Evolutionary conservation across 1,140 invertebrate species (phyloP).

Genomic region (Pachypeltis micranthus): DNA sequence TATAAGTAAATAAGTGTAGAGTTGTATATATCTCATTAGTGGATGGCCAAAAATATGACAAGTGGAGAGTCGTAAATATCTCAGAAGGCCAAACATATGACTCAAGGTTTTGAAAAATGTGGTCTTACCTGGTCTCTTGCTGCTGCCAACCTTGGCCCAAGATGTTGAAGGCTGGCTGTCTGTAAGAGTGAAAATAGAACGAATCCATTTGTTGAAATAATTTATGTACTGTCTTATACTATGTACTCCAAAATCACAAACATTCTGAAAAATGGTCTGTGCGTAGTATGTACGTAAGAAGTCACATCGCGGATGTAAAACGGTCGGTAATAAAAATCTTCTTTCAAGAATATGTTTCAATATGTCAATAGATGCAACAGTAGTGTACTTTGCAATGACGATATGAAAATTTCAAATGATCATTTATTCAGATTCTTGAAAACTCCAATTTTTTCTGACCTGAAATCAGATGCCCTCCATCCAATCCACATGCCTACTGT

Average conservation of each 20-base stretch:
- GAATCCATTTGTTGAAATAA: not conserved
- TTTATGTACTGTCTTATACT: not conserved
- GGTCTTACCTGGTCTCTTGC: not conserved
- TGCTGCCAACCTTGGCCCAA: not conserved
- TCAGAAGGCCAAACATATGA: not conserved
- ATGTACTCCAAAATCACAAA: not conserved
- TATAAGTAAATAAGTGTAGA: not conserved
- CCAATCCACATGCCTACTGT: not conserved
- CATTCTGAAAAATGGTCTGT: not conserved
- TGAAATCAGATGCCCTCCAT: not conserved
- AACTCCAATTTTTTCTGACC: not conserved
- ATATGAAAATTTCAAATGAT: not conserved
- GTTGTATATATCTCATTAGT: not conserved
- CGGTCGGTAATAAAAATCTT: not conserved
- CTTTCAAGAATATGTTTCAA: too few species aligned
- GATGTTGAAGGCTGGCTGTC: not conserved
- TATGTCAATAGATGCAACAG: too few species aligned
- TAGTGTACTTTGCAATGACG: too few species aligned
- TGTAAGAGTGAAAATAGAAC: not conserved
- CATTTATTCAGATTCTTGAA: not conserved
- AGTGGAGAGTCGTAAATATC: not conserved
- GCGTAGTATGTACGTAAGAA: not conserved
- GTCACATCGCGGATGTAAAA: not conserved
- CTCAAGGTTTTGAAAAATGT: not conserved
- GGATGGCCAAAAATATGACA: not conserved